These are phyloP conservation scores for Daubentonia madagascariensis DNA, from an alignment of 2,113 vertebrate species.

Conservation along the genomic window DNA sequence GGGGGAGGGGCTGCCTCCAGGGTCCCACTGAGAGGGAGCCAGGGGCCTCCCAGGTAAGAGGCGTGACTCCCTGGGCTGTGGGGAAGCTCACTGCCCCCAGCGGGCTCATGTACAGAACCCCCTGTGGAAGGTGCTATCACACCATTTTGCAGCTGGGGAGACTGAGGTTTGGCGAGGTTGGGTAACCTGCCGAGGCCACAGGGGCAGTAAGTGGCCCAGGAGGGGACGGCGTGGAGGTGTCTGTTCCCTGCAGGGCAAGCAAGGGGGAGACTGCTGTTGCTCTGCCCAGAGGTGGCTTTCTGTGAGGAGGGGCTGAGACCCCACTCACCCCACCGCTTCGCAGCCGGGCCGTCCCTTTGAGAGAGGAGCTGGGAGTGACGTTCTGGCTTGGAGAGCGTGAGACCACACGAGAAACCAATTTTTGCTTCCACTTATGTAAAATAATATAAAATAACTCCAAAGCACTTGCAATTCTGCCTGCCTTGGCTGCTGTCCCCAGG, in stretches of 20 bases:
- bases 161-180: neutral
- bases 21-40: neutral
- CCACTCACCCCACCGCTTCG: neutral
- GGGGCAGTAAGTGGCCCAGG: neutral
- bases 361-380: neutral
- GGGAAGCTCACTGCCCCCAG: neutral
- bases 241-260: neutral
- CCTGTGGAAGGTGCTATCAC: neutral
- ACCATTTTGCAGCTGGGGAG: neutral
- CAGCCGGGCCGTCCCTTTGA: neutral
- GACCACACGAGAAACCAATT: conserved; percentile 68
- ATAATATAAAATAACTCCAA: conserved; percentile 62
- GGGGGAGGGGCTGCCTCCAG: neutral
- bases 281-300: neutral
- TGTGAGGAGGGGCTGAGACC: neutral
- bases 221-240: neutral
- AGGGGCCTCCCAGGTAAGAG: neutral
- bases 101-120: rapidly evolving
- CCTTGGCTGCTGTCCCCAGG: conserved; percentile 45
- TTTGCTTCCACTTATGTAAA: conserved; percentile 69
- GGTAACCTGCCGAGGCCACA: neutral
- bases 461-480: conserved; percentile 55
- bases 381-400: conserved; percentile 33
- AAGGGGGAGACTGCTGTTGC: neutral
- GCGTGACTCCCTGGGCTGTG: neutral